Evolutionary conservation across 1,140 invertebrate species (phyloP).

Genomic region (Saccostrea cuccullata): DNA sequence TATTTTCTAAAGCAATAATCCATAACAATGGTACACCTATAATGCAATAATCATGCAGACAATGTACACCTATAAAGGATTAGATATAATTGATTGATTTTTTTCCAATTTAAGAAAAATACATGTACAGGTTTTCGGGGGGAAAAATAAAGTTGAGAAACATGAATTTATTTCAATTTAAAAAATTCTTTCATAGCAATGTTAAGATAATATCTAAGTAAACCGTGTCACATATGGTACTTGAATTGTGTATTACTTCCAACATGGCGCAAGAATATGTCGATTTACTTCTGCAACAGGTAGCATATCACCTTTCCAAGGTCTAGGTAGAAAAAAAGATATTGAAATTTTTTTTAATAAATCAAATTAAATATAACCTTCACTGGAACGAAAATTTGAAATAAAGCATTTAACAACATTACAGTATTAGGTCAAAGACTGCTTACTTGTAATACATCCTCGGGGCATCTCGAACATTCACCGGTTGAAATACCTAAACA

Average conservation of each 20-base stretch:
- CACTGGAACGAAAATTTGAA: no score
- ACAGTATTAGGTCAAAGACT: not conserved
- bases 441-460: slow-evolving; percentile 70
- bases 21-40: no score
- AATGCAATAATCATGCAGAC: not conserved
- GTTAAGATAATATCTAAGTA: not conserved
- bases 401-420: not conserved
- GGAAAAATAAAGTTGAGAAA: no score
- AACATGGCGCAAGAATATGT: slow-evolving; percentile 39
- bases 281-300: slow-evolving; percentile 60
- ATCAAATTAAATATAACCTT: no score
- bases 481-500: slow-evolving; percentile 63
- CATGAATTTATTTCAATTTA: no score
- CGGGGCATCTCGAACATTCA: slow-evolving; percentile 65
- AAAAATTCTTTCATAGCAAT: not conserved
- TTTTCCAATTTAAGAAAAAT: no score
- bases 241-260: not conserved
- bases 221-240: not conserved
- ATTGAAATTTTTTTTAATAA: not conserved
- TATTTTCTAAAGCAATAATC: no score
- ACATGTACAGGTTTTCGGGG: no score
- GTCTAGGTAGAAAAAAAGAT: slow-evolving; percentile 54
- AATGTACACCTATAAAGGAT: not conserved
- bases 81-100: not conserved
- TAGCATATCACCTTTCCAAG: slow-evolving; percentile 68